Base-by-base conservation (phyloP, 2,113 vertebrate genomes). In the Oryzias celebensis region DNA sequence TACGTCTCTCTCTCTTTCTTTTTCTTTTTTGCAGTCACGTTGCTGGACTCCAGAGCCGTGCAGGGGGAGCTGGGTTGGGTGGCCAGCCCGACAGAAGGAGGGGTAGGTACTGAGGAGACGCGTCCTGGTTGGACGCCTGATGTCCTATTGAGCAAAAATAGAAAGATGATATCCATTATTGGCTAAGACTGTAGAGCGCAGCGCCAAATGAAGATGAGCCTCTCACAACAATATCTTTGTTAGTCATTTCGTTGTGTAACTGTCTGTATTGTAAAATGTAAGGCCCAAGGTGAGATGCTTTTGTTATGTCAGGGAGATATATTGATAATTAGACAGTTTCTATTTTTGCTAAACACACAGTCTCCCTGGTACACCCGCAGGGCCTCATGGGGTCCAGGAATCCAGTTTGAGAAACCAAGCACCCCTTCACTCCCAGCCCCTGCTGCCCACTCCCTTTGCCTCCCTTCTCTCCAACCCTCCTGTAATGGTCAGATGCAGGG, bases 51-150 rank as follows among this genome's bases (percentile, higher is more conserved):
- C 91, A 94, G 94, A 91, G 93, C 96, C 1, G 97, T 98, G 50
- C 95, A 96, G 88, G 96, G 96, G 77, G 96, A 99, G 51, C 93
- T 99, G 84, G 96, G 95, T 80, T 99, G 97, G 97, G 96, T 97
- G 87, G 96, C 96, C 5, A 97, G 94, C 72, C 97, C 97, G 20
- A 89, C 96, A 77, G 97, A 99, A 96, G 96, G 95, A 96, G 97
- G 97, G 94, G 96, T 98, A 91, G 95, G 96, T 97, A 43, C 36
- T 20, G 75, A 65, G 77, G 75, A 78, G 71, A 82, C 73, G 63
- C 77, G 75, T 72, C 58, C 73, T 82, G 82, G 83, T 81, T 52
- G 64, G 65, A 71, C 26, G 64, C 69, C 73, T 52, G 73, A 61
- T 79, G 43, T 58, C 65, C 67, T 50, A 58, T 75, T 82, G 77